These are phyloP conservation scores for Callaeas wilsoni DNA, from an alignment of 2,113 vertebrate species.

Conservation along the genomic window DNA sequence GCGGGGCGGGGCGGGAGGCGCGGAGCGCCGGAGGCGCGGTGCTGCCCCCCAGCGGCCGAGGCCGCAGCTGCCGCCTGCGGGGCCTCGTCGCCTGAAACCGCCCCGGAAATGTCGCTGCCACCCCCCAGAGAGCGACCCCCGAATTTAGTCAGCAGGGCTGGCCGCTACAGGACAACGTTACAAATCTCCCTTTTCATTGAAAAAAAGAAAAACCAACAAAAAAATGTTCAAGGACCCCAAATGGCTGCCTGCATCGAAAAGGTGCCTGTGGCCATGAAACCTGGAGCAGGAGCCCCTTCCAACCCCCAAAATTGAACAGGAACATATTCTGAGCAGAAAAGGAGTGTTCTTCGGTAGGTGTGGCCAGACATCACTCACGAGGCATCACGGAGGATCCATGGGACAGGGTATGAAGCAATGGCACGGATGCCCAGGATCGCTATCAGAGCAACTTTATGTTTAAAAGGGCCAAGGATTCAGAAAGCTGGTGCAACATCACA, in stretches of 20 bases:
- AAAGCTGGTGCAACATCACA: not conserved
- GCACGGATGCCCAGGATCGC: accelerated
- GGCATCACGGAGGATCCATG: accelerated
- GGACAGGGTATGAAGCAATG: not conserved
- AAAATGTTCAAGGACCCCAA: not conserved
- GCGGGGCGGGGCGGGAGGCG: not conserved
- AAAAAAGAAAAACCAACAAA: too few relatives aligned
- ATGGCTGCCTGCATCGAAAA: not conserved
- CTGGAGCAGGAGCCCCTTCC: not conserved
- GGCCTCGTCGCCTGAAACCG: not conserved
- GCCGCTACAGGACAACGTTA: not conserved
- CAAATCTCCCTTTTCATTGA: accelerated
- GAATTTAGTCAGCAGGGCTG: not conserved
- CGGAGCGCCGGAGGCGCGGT: not conserved
- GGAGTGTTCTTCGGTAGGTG: not conserved
- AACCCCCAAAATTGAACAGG: not conserved
- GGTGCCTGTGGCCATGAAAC: not conserved
- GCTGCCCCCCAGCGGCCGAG: not conserved
- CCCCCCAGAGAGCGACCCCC: not conserved
- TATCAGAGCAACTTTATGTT: not conserved
- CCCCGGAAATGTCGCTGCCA: not conserved
- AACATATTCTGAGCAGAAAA: not conserved
- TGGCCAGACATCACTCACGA: accelerated
- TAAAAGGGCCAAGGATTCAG: not conserved
- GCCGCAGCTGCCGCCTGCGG: not conserved